These are phyloP conservation scores for Phaonia tiefii DNA, from an alignment of 2,888 invertebrate species.

Conservation along the genomic window DNA sequence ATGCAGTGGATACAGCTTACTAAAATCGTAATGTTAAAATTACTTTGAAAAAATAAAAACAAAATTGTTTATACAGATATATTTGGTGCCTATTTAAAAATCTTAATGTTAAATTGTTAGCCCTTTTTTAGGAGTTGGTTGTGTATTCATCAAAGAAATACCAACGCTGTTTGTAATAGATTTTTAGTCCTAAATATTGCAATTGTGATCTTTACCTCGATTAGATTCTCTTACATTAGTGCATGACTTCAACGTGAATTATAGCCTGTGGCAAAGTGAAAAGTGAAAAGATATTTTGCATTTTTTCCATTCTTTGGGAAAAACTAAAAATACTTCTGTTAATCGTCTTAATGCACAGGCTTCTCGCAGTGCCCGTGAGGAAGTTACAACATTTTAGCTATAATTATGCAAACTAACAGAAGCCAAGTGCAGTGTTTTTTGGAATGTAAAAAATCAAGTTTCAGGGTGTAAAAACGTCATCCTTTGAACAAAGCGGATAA, in stretches of 20 bases:
- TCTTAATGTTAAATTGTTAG: too few species aligned
- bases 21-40: too few species aligned
- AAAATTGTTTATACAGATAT: too few species aligned
- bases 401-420: neutral
- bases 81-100: too few species aligned
- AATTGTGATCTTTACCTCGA: neutral
- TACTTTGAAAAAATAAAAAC: too few species aligned
- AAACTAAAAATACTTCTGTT: neutral
- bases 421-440: neutral
- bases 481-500: neutral
- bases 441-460: neutral
- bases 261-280: neutral
- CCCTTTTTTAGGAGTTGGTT: too few species aligned
- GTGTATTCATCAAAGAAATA: too few species aligned
- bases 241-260: conserved; percentile 32
- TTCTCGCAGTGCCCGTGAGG: too few species aligned
- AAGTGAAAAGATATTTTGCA: conserved; percentile 11
- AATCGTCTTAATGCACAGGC: neutral
- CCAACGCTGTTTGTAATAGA: too few species aligned
- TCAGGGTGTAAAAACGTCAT: conserved; percentile 9
- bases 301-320: neutral
- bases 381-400: too few species aligned
- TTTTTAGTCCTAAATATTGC: too few species aligned
- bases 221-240: conserved; percentile 4
- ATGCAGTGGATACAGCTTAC: too few species aligned